phyloP scores from a whole-genome alignment of 1,140 invertebrate genomes.

The Archivesica marissinica region DNA sequence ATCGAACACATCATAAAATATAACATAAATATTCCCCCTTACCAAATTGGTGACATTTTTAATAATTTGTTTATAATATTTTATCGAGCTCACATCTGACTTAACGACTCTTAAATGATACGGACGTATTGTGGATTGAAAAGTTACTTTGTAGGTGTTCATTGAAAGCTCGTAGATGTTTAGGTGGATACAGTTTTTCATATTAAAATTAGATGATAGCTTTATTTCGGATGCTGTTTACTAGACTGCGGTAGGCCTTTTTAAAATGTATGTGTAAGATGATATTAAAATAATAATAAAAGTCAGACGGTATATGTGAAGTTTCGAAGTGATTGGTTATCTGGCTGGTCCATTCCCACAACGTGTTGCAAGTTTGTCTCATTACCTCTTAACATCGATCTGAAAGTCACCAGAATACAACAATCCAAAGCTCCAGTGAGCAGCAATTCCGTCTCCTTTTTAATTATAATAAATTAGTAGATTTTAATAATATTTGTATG shows the following conservation, averaged over 20 bases:
- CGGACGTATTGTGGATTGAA: not conserved
- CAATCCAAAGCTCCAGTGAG: not conserved
- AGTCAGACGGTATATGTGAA: conserved; percentile 11
- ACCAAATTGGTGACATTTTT: conserved; percentile 19
- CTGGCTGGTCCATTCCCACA: not conserved
- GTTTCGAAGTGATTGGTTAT: not conserved
- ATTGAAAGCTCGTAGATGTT: not conserved
- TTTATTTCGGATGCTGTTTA: not conserved
- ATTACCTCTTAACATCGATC: not conserved
- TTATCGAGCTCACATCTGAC: conserved; percentile 11
- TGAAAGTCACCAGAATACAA: not conserved
- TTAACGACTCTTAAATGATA: conserved; percentile 23
- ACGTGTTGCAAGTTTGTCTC: not conserved
- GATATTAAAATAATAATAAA: conserved; percentile 28
- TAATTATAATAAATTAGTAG: not conserved
- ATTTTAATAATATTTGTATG: no score
- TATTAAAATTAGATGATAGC: conserved; percentile 11
- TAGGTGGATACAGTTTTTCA: not conserved
- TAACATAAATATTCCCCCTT: conserved; percentile 18
- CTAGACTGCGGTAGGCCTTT: conserved; percentile 26
- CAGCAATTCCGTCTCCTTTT: conserved; percentile 1
- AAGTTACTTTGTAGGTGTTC: not conserved
- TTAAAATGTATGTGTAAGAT: not conserved
- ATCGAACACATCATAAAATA: conserved; percentile 24
- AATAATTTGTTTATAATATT: conserved; percentile 52